Conservation (phyloP, 1,140 invertebrate genomes). For the Zaprionus kolodkinae region DNA sequence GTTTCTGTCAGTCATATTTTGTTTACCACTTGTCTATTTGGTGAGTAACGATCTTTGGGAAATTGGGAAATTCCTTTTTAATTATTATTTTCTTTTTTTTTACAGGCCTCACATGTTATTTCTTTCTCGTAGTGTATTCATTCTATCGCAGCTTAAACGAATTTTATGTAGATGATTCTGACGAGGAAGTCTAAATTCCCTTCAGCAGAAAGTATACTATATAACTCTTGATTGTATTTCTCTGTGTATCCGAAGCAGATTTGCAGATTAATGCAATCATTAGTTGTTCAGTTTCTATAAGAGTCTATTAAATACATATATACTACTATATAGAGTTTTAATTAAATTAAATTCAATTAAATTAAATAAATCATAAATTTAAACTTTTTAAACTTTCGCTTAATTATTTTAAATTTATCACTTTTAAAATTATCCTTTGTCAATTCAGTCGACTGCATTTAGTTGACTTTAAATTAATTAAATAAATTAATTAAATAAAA, state of each 20-base stretch:
- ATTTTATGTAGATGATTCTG: too few relatives aligned
- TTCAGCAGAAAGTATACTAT: constrained; percentile 1
- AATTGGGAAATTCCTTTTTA: background rate
- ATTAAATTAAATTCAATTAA: too few relatives aligned
- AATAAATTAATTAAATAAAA: too few relatives aligned
- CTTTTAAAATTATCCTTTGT: too few relatives aligned
- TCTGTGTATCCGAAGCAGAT: background rate
- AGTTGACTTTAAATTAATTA: too few relatives aligned
- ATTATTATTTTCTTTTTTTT: background rate
- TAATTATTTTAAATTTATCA: too few relatives aligned
- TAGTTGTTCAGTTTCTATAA: constrained; percentile 10
- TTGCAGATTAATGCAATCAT: background rate
- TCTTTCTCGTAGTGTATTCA: constrained; percentile 57
- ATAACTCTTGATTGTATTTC: background rate
- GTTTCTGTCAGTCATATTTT: background rate
- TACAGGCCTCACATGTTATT: constrained; percentile 38
- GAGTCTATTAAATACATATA: background rate
- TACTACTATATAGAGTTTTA: too few relatives aligned
- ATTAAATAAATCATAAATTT: too few relatives aligned
- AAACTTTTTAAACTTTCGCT: too few relatives aligned
- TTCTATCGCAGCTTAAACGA: constrained; percentile 10
- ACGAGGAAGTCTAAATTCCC: constrained; percentile 1
- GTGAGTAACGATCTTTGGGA: background rate
- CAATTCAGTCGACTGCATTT: too few relatives aligned
- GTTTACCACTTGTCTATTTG: background rate